Base-by-base conservation (phyloP, 2,113 vertebrate species). In the Ardeotis arabs region DNA sequence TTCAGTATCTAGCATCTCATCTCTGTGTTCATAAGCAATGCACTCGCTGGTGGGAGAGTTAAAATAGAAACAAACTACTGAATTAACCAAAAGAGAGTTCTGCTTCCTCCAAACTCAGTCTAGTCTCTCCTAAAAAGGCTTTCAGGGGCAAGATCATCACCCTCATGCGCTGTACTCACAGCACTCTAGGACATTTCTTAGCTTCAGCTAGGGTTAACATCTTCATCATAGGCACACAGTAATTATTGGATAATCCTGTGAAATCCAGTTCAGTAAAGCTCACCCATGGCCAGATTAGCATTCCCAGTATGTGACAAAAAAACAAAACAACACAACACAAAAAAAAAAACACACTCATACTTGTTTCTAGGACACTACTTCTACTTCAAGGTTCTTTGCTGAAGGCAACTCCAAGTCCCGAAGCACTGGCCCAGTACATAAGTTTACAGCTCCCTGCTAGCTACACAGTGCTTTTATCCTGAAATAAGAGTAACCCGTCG, bases 11-110 rank as follows among this genome's bases (percentile, higher is more conserved):
- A 56, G 11, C 12, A 24, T 8, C 37, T 52, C 62, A 23, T 25
- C 49, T 28, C n/a, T 25, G 2, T 4, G 3, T 53, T 14, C 18
- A 2, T 2, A 13, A 79, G 39, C 23, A 3, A 33, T 1, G 6
- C 19, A 6, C 14, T 18, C 24, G 25, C 66, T 29, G 28, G 12
- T 45, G 4, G 55, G 21, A 73, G 3, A 16, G 24, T 74, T 55
- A 73, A 53, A 37, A 66, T 4, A 11, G 14, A 16, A 28, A 39
- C 60, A 14, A 31, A 15, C 3, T 2, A 28, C 58, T 16, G 10
- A 59, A 39, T 5, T 41, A 8, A 24, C 8, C 8, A 63, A 20
- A 35, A 25, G 3, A 69, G 49, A 52, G 17, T 56, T 56, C 28
- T n/a, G 20, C 31, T 63, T 64, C 64, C 25, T 49, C 52, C 29